These are phyloP conservation scores for Chironomus riparius DNA, from an alignment of 2,888 invertebrate genomes.

Conservation along the genomic window DNA sequence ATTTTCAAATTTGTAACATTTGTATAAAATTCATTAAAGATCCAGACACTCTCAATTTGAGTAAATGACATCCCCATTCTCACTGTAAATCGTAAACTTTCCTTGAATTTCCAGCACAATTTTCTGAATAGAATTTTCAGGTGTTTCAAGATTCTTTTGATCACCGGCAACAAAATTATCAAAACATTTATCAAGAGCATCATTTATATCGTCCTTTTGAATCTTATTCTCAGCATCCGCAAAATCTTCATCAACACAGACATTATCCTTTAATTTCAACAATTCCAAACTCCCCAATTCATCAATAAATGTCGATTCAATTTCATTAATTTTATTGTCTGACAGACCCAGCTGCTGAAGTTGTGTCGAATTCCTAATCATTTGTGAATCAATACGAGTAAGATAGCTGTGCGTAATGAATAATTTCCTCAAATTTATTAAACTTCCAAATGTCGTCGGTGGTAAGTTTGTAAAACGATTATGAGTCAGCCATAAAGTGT, in stretches of 20 bases:
- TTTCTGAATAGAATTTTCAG: background rate
- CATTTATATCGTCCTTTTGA: background rate
- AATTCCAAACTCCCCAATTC: background rate
- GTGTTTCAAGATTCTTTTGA: background rate
- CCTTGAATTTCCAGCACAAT: background rate
- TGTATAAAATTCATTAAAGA: too few relatives aligned
- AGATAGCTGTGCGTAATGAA: background rate
- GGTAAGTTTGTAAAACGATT: background rate
- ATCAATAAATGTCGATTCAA: background rate
- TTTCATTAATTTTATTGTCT: conserved; percentile 1
- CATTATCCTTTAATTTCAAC: background rate
- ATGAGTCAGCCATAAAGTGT: background rate
- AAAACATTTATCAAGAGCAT: background rate
- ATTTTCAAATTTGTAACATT: too few relatives aligned
- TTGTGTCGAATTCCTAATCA: background rate
- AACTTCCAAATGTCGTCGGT: background rate
- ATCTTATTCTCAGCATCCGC: background rate
- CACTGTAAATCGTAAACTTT: background rate
- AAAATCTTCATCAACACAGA: conserved; percentile 2
- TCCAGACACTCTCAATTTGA: background rate
- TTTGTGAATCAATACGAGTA: background rate
- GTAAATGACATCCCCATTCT: background rate
- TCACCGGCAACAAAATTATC: background rate
- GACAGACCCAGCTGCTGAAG: background rate
- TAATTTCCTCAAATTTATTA: background rate